Evolutionary conservation across 2,888 invertebrate genomes (phyloP), one percentile per base, ranked within the genome.

Genomic region (Anarsia innoxiella): DNA sequence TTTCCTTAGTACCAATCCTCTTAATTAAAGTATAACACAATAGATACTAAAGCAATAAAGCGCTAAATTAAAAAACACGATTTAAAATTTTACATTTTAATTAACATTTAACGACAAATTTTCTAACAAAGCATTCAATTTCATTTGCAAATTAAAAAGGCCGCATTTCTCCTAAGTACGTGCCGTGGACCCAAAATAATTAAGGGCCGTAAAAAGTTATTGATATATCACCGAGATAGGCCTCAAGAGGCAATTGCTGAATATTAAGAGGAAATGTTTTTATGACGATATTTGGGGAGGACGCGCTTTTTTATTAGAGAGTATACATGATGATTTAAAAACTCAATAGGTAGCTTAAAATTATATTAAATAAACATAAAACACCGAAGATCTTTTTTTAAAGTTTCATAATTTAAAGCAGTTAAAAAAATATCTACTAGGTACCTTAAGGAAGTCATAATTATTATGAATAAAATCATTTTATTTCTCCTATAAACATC

Each of bases 211-310:
- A 13, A 31, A 39, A 31, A 40, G 31, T 36, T 29, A 32, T 36
- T 32, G 36, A 36, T 36, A 29, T 32, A 40, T 36, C 19, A 19
- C 16, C 8, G 31, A 36, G 40, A 36, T 36, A 36, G 34, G 14
- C n/a, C 23, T 14, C 6, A 12, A 56, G 51, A 44, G 48, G 61
- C 66, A 72, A 73, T 74, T 66, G 68, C 47, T 51, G 60, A 68
- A 74, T 76, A 72, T 74, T 74, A 74, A 66, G 58, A 57, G 56
- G 61, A 60, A 73, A 76, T 69, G 72, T 68, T 70, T 75, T 75
- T 72, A 77, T 61, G 68, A 74, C 61, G 74, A 64, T 67, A 66
- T 62, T 51, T 54, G 49, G 48, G 45, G 48, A 45, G 34, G 60
- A 59, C 54, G 61, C 70, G 62, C 63, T 64, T 74, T n/a, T 78